Evolutionary conservation across 1,140 invertebrate genomes (phyloP).

Genomic region (Samia ricini): DNA sequence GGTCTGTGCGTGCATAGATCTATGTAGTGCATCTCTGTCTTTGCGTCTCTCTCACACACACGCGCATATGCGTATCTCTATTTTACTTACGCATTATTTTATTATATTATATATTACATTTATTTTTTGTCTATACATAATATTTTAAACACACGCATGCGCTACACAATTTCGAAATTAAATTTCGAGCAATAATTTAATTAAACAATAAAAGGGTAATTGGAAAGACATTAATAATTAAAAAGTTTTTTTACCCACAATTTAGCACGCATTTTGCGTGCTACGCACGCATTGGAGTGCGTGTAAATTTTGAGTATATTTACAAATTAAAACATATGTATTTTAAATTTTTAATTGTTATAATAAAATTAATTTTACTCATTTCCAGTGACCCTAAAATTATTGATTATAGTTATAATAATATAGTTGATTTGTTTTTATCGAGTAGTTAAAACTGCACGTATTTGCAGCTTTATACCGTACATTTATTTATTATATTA

Average conservation of each 20-base stretch:
- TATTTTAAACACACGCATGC: slow-evolving; percentile 7
- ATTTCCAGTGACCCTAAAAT: slow-evolving; percentile 11
- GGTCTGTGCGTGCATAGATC: slow-evolving; percentile 73
- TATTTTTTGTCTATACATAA: slow-evolving; percentile 7
- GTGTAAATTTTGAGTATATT: neutral
- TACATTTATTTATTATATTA: slow-evolving; percentile 8
- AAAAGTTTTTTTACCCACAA: neutral
- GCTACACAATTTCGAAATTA: slow-evolving; percentile 2
- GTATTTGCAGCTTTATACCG: slow-evolving; percentile 9
- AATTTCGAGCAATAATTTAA: neutral
- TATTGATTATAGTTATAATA: slow-evolving; percentile 5
- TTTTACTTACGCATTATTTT: too few relatives aligned
- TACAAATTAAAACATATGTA: neutral
- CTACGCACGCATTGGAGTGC: neutral
- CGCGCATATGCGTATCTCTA: too few relatives aligned
- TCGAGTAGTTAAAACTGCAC: slow-evolving; percentile 12
- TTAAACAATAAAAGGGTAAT: neutral
- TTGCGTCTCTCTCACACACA: slow-evolving; percentile 68
- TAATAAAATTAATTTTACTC: neutral
- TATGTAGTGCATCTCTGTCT: slow-evolving; percentile 72
- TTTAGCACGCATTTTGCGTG: neutral
- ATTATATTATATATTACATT: slow-evolving; percentile 26
- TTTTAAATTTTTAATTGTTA: neutral
- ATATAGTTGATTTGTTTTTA: slow-evolving; percentile 6
- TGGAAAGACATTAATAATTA: neutral